Evolutionary conservation across 2,113 vertebrate genomes (phyloP), one percentile per base, ranked within the genome.

Genomic region (Electrona antarctica): DNA sequence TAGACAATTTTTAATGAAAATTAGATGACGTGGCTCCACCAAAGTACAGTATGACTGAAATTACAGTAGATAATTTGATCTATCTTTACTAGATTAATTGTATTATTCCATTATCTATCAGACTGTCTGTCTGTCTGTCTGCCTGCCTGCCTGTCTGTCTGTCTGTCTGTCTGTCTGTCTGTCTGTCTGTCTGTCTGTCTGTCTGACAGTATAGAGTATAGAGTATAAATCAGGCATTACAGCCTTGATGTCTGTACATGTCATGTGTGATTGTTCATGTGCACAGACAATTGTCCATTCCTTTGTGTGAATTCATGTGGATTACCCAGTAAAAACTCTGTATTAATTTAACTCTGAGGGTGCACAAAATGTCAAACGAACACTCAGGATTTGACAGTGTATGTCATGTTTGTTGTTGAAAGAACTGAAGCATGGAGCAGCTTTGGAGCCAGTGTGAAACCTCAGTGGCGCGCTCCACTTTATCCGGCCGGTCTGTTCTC

Each of bases 401-500:
- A 55, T 66, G 60, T 74, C 74, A 57, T 79, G 60, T 7, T 67
- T 77, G 63, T 51, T 80, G 57, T 65, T 65, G 69, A 68, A 72
- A 60, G 65, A 77, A 68, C 33, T 66, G 73, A 74, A 60, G 73
- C 75, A 69, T 70, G 71, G 68, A 69, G 79, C 69, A 77, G 74
- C 80, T 80, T 79, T 59, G 60, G 79, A 71, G 64, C 62, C 71
- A 6, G 61, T 75, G 69, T 73, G 82, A 84, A 83, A 76, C 83
- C 84, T 66, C 78, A 80, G 80, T 7, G 13, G 60, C 60, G 8
- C 74, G 66, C 64, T 79, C 60, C 77, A 79, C 77, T 87, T 83
- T 81, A 81, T 76, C 79, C 61, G 67, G 62, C 71, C 71, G 28
- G 78, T 67, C 66, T 55, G 68, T 63, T 73, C 85, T 84, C 85